phyloP scores from a whole-genome alignment of 92 coral and sea anemone genomes.

The Meandrina meandrites region DNA sequence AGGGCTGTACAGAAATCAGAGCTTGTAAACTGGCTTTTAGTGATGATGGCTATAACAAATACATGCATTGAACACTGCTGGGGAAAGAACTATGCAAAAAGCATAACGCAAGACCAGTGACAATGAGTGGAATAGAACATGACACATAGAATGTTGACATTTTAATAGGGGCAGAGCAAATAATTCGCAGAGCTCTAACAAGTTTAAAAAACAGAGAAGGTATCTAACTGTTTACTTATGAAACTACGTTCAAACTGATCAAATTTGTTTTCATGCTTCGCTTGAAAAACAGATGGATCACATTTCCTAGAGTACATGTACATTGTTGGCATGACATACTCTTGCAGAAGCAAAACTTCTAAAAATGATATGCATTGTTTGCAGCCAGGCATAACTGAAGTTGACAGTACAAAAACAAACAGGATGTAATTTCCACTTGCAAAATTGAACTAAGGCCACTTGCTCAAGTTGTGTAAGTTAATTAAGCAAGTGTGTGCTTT shows the following conservation, averaged over 20 bases:
- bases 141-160: not conserved
- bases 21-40: no score
- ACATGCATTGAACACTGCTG: no score
- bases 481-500: not conserved
- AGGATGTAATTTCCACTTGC: not conserved
- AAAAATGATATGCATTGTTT: not conserved
- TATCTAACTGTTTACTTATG: not conserved
- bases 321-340: not conserved
- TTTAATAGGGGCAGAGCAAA: not conserved
- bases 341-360: not conserved
- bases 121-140: no score
- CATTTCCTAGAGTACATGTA: not conserved
- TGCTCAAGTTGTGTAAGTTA: not conserved
- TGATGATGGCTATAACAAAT: no score
- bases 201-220: no score
- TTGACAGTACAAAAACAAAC: not conserved
- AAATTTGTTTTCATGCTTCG: not conserved
- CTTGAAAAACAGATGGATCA: not conserved
- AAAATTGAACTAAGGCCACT: not conserved
- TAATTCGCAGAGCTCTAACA: no score
- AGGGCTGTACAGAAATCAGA: no score
- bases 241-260: not conserved
- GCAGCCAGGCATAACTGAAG: not conserved
- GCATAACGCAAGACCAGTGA: no score
- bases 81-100: no score